Conservation (phyloP, 64 coral and sea anemone genomes). For the Montipora capricornis region DNA sequence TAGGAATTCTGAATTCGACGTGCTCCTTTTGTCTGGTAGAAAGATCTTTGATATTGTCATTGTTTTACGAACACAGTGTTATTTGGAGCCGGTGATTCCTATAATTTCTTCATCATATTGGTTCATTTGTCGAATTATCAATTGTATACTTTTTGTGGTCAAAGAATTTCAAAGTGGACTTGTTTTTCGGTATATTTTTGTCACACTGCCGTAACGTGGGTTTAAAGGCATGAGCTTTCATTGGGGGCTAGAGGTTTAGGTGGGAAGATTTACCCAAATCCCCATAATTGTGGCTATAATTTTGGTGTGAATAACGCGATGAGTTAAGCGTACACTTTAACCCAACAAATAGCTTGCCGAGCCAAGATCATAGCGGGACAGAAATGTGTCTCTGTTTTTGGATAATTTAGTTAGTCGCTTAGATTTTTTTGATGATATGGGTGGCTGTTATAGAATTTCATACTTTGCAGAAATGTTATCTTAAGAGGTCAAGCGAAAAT, state of each 20-base stretch:
- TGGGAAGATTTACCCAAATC: background rate
- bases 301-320: background rate
- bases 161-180: background rate
- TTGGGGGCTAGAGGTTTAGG: background rate
- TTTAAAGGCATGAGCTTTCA: background rate
- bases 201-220: slow-evolving; percentile 42
- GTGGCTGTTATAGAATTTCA: slow-evolving; percentile 4
- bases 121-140: background rate
- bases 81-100: background rate
- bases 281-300: background rate
- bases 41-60: background rate
- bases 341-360: background rate
- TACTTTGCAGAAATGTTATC: background rate
- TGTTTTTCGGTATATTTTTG: slow-evolving; percentile 51
- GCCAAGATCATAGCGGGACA: background rate
- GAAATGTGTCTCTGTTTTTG: background rate
- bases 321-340: background rate
- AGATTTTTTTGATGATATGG: slow-evolving; percentile 15
- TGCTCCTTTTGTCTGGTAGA: too few relatives aligned
- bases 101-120: background rate
- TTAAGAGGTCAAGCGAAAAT: background rate
- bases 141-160: background rate
- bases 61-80: background rate
- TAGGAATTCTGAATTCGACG: background rate
- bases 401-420: background rate